These are phyloP conservation scores for Leiothrix lutea DNA, from an alignment of 2,113 vertebrate genomes.

Conservation along the genomic window DNA sequence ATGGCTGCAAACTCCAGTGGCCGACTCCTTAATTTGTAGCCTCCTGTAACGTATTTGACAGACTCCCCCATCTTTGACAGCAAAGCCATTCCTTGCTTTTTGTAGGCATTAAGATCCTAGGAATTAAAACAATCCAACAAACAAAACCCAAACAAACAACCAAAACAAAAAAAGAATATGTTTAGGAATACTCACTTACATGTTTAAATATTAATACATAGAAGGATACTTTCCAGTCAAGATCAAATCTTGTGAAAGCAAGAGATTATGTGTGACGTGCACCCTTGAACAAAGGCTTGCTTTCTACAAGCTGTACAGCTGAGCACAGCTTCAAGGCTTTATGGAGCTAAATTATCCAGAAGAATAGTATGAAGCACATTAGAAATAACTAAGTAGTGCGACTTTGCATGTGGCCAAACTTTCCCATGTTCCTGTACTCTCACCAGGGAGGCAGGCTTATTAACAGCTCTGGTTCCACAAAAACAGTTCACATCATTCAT, in stretches of 20 bases:
- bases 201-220: background rate
- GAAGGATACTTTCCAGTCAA: background rate
- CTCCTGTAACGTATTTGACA: slow-evolving; percentile 91
- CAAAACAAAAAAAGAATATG: background rate
- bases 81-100: slow-evolving; percentile 92
- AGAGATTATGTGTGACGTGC: background rate
- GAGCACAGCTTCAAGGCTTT: background rate
- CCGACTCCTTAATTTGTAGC: slow-evolving; percentile 90
- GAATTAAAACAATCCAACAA: background rate
- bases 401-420: no score
- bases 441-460: background rate
- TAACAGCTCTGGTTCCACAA: background rate
- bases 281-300: background rate
- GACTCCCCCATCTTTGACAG: slow-evolving; percentile 93
- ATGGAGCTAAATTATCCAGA: background rate
- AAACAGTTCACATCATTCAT: background rate
- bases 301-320: background rate
- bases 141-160: background rate
- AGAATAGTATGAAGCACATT: background rate
- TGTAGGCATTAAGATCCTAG: slow-evolving; percentile 91
- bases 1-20: slow-evolving; percentile 90
- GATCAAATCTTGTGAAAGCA: background rate
- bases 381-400: background rate
- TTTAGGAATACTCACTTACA: background rate
- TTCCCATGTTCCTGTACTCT: background rate